Conservation (phyloP, 2,113 vertebrate species). For the Hemibagrus wyckioides region DNA sequence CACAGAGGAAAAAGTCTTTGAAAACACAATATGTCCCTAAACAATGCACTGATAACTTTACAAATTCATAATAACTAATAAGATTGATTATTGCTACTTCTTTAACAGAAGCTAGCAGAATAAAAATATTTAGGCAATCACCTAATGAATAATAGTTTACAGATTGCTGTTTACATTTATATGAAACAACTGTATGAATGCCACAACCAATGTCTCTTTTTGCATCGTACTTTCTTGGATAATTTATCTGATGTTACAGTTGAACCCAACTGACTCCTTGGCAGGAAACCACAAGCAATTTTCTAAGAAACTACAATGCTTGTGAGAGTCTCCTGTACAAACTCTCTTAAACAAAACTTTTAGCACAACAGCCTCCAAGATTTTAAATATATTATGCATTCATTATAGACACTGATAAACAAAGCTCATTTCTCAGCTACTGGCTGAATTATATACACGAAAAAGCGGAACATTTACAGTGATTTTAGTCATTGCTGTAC, state of each 20-base stretch:
- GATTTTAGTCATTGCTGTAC: neutral
- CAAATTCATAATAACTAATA: neutral
- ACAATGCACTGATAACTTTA: neutral
- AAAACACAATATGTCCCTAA: too few relatives aligned
- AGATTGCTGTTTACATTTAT: neutral
- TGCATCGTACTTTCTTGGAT: neutral
- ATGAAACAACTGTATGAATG: neutral
- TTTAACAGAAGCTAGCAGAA: neutral
- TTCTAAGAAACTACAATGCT: constrained; percentile 2
- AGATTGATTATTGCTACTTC: neutral
- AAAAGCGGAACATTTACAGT: neutral
- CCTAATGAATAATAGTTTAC: neutral
- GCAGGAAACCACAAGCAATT: constrained; percentile 51
- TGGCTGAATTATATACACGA: neutral
- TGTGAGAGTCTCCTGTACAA: neutral
- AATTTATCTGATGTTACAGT: constrained; percentile 26
- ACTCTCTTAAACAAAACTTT: neutral
- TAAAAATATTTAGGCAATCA: neutral
- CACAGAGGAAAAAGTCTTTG: too few relatives aligned
- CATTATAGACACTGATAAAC: neutral
- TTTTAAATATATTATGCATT: neutral
- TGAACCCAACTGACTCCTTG: constrained; percentile 30
- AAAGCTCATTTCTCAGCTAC: too few relatives aligned
- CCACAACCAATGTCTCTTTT: neutral
- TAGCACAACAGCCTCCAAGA: neutral